Evolutionary conservation across 92 coral and sea anemone species (phyloP).

Genomic region (Parazoanthus atlanticus): DNA sequence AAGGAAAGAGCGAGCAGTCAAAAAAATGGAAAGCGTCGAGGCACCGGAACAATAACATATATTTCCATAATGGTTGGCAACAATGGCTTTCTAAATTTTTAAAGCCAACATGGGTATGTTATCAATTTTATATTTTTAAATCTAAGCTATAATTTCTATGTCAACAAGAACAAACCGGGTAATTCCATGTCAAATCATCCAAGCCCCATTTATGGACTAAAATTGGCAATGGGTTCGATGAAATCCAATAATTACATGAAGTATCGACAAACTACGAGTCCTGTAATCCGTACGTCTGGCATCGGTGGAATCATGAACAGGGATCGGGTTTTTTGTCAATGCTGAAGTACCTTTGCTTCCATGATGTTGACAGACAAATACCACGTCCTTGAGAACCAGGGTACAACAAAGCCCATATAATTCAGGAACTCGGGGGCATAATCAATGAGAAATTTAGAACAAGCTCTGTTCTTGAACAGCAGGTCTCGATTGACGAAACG

Average conservation of each 20-base stretch:
- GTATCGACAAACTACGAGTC: neutral
- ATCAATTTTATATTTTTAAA: too few relatives aligned
- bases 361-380: neutral
- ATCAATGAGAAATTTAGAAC: constrained; percentile 8
- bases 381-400: constrained; percentile 16
- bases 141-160: too few relatives aligned
- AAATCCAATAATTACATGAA: constrained; percentile 12
- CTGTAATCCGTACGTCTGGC: neutral
- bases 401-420: constrained; percentile 11
- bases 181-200: too few relatives aligned
- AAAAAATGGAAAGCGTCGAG: too few relatives aligned
- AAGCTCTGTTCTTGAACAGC: neutral
- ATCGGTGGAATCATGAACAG: neutral
- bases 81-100: neutral
- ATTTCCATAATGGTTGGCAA: too few relatives aligned
- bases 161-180: too few relatives aligned
- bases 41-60: too few relatives aligned
- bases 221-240: constrained; percentile 1
- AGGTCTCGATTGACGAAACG: neutral
- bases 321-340: neutral
- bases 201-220: too few relatives aligned
- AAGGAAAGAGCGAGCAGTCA: too few relatives aligned
- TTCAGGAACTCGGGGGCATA: neutral
- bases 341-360: constrained; percentile 7
- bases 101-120: too few relatives aligned